phyloP scores from a whole-genome alignment of 2,113 vertebrate genomes.

The Microcebus tavaratra region DNA sequence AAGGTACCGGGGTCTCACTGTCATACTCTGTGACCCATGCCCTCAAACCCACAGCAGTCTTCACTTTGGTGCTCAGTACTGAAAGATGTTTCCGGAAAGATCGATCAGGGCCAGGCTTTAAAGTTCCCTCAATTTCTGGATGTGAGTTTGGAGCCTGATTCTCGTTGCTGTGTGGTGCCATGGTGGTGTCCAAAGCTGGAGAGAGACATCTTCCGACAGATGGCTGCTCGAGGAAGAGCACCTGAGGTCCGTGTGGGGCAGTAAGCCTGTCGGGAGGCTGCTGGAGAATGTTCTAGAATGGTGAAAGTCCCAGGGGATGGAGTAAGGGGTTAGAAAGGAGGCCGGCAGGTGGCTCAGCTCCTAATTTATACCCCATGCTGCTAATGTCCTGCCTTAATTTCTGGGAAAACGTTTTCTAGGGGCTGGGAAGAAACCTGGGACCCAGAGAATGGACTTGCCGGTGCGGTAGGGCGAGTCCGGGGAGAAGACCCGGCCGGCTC shows the following conservation, averaged over 20 bases:
- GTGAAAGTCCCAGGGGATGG: background rate
- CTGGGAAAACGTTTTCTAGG: background rate
- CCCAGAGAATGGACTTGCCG: background rate
- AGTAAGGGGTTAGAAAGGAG: background rate
- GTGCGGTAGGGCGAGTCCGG: background rate
- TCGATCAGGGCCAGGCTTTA: background rate
- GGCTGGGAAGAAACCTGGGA: background rate
- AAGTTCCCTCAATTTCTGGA: background rate
- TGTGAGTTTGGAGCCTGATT: background rate
- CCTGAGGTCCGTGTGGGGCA: background rate
- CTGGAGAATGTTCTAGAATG: background rate
- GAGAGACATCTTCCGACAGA: background rate
- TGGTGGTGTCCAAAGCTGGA: background rate
- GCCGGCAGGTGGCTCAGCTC: background rate
- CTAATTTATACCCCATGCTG: background rate
- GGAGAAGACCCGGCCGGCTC: background rate
- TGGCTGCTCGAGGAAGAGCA: too few species aligned
- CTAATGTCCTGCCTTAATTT: background rate
- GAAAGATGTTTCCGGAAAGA: background rate
- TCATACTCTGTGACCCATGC: background rate
- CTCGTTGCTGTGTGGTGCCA: background rate
- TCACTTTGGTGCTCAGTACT: background rate
- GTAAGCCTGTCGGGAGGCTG: background rate
- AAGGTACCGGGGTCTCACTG: background rate
- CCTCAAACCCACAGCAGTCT: background rate